Evolutionary conservation across 2,797 vertebrate genomes (phyloP).

Genomic region (Macrochelys suwanniensis): DNA sequence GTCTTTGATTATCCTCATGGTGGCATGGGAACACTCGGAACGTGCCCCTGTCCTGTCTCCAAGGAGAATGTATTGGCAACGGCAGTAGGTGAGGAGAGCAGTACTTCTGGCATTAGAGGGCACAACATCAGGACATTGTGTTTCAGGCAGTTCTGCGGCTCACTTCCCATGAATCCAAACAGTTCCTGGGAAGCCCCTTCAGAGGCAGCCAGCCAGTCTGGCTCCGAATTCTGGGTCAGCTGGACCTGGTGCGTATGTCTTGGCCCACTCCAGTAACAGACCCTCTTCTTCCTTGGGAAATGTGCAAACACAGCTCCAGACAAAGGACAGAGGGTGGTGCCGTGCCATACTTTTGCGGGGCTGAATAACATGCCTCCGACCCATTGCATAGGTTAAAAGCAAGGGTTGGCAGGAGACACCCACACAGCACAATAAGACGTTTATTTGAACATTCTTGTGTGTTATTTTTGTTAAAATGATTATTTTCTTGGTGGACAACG

Average conservation of each 20-base stretch:
- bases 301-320: slow-evolving; percentile 18
- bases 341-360: neutral
- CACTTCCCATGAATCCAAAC: neutral
- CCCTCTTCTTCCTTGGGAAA: slow-evolving; percentile 54
- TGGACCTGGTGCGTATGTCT: neutral
- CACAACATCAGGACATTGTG: neutral
- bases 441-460: slow-evolving; percentile 62
- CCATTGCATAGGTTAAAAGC: neutral
- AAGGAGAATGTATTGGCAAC: neutral
- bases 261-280: neutral
- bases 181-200: neutral
- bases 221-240: neutral
- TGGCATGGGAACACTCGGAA: neutral
- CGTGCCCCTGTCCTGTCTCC: neutral
- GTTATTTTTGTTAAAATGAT: slow-evolving; percentile 48
- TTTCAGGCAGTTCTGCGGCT: slow-evolving; percentile 6
- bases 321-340: neutral
- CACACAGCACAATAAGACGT: slow-evolving; percentile 34
- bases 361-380: neutral
- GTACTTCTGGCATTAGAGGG: neutral
- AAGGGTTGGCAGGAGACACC: slow-evolving; percentile 37
- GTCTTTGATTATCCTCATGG: neutral
- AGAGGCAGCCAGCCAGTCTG: neutral
- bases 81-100: too few relatives aligned
- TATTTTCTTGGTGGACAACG: neutral